Percentiles rank a stretch among this genome's conserved stretches.
phyloP scores from a whole-genome alignment of 2,888 invertebrate genomes.

The Lobophora halterata region DNA sequence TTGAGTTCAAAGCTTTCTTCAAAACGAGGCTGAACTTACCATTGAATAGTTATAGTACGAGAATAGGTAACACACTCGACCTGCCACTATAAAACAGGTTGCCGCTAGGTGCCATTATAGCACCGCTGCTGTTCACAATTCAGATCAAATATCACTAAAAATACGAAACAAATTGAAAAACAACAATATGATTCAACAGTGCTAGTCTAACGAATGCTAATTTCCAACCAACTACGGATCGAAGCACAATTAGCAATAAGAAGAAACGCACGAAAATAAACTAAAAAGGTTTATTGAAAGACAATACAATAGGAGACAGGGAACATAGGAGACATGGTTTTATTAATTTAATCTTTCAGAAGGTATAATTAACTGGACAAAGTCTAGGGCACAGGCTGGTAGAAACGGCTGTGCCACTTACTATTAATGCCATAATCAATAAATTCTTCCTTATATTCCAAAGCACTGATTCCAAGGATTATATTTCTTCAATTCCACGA shows the following conservation, averaged over 20 bases:
- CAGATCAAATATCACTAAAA: constrained; percentile 11
- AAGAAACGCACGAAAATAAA: constrained; percentile 37
- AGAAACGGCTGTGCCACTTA: too few relatives aligned
- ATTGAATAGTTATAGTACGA: too few relatives aligned
- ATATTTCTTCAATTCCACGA: too few relatives aligned
- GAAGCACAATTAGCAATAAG: constrained; percentile 34
- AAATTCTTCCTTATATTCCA: too few relatives aligned
- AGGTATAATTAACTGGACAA: constrained; percentile 36
- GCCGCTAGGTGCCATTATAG: constrained; percentile 16
- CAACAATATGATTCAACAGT: constrained; percentile 28
- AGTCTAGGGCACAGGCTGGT: background rate
- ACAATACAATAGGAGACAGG: constrained; percentile 30
- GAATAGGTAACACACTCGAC: constrained; percentile 4
- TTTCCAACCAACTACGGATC: constrained; percentile 30
- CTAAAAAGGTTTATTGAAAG: constrained; percentile 31
- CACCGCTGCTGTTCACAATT: constrained; percentile 12
- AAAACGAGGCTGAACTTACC: too few relatives aligned
- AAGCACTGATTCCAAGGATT: too few relatives aligned
- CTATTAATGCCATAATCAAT: too few relatives aligned
- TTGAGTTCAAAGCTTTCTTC: too few relatives aligned
- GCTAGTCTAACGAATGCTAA: constrained; percentile 29
- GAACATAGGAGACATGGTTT: constrained; percentile 27
- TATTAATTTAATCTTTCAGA: constrained; percentile 43
- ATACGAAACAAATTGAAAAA: constrained; percentile 22
- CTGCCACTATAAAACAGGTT: constrained; percentile 10